These are phyloP conservation scores for Acanthis flammea DNA, from an alignment of 2,797 vertebrate genomes.

Conservation along the genomic window DNA sequence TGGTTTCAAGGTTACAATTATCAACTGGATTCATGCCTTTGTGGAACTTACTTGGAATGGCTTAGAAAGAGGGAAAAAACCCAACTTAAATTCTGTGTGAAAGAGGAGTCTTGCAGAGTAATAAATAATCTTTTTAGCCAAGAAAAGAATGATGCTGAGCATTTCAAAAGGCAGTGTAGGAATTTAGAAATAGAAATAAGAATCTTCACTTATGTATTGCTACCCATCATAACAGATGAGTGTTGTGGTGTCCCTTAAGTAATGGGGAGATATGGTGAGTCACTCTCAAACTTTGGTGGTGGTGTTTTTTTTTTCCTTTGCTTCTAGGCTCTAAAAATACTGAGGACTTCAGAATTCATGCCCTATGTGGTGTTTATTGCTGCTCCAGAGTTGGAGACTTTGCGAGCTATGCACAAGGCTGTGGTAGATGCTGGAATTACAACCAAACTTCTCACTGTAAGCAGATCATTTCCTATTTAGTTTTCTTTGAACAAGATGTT, in stretches of 20 bases:
- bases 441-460: constrained; percentile 95
- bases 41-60: background rate
- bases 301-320: background rate
- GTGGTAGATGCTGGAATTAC: constrained; percentile 96
- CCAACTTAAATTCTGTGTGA: background rate
- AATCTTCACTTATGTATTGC: background rate
- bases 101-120: background rate
- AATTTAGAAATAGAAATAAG: background rate
- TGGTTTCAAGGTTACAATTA: background rate
- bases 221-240: background rate
- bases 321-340: constrained; percentile 90
- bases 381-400: constrained; percentile 91
- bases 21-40: background rate
- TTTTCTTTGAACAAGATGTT: background rate
- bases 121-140: background rate
- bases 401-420: constrained; percentile 97
- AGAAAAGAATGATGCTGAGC: background rate
- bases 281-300: background rate
- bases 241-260: background rate
- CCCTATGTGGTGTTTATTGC: constrained; percentile 98
- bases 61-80: background rate
- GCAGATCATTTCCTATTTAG: constrained; percentile 12
- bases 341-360: constrained; percentile 97
- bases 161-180: background rate
- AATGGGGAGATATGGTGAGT: background rate